Evolutionary conservation across 2,888 invertebrate species (phyloP).

Genomic region (Calliphora vomitoria): DNA sequence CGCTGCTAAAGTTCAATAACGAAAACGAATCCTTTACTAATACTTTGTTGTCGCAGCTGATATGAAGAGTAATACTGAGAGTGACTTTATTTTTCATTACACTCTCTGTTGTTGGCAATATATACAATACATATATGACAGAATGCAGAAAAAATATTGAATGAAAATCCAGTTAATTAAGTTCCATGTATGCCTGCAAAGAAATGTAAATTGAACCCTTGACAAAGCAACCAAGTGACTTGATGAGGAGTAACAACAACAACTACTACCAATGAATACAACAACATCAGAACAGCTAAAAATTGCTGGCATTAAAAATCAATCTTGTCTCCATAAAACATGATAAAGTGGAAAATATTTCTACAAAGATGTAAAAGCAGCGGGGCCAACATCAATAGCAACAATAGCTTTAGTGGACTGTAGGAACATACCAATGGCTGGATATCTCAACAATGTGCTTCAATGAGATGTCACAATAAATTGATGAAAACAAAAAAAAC

Average conservation of each 20-base stretch:
- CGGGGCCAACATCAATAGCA: background rate
- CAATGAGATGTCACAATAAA: constrained; percentile 68
- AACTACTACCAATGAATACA: background rate
- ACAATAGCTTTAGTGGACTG: background rate
- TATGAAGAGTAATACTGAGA: background rate
- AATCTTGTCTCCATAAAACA: constrained; percentile 69
- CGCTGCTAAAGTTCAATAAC: background rate
- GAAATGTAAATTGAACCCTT: constrained; percentile 67
- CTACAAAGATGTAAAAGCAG: constrained; percentile 39
- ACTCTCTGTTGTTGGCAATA: background rate
- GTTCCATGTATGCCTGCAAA: constrained; percentile 65
- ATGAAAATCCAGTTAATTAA: constrained; percentile 65
- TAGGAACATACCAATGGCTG: constrained; percentile 1
- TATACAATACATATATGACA: constrained; percentile 1
- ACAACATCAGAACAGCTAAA: constrained; percentile 10
- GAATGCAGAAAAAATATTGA: constrained; percentile 45
- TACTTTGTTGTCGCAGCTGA: constrained; percentile 3
- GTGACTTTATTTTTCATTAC: constrained; percentile 9
- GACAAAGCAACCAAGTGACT: constrained; percentile 51
- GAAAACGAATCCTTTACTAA: background rate
- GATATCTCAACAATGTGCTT: constrained; percentile 41
- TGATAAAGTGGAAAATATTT: constrained; percentile 64
- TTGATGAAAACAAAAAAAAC: constrained; percentile 35
- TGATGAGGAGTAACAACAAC: constrained; percentile 22
- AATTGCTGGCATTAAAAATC: constrained; percentile 67